A percentile compares a stretch with the other conserved stretches of the same genome.
Conservation (phyloP, 2,113 vertebrate species). For the Bungarus multicinctus region DNA sequence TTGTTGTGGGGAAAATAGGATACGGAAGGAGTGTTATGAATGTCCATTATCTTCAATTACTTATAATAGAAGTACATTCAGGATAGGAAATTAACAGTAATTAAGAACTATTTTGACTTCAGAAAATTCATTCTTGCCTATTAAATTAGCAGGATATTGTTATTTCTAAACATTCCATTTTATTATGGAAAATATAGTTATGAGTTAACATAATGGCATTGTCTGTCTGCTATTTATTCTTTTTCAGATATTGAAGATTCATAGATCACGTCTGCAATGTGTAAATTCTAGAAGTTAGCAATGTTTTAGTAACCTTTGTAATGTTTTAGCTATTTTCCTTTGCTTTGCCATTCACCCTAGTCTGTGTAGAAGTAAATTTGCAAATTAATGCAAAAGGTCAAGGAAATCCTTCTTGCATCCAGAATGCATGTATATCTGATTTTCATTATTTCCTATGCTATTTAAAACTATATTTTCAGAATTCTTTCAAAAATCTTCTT, state of each 20-base stretch:
- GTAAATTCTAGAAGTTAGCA: not conserved
- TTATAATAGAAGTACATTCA: not conserved
- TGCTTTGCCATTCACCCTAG: not conserved
- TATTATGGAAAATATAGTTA: not conserved
- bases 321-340: not conserved
- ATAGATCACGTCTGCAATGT: not conserved
- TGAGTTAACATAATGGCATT: not conserved
- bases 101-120: not conserved
- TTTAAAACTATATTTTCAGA: not conserved
- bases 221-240: not conserved
- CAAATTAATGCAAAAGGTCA: not conserved
- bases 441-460: not conserved
- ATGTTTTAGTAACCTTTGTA: not conserved
- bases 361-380: not conserved
- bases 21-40: not conserved
- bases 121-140: not conserved
- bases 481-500: not conserved
- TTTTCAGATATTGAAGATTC: not conserved
- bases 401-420: not conserved
- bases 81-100: not conserved
- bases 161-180: not conserved
- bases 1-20: no score
- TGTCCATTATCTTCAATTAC: not conserved
- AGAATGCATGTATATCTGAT: not conserved
- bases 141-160: not conserved